Evolutionary conservation across 2,888 invertebrate species (phyloP), one percentile per base, ranked within the genome.

Genomic region (Epinotia ramella): DNA sequence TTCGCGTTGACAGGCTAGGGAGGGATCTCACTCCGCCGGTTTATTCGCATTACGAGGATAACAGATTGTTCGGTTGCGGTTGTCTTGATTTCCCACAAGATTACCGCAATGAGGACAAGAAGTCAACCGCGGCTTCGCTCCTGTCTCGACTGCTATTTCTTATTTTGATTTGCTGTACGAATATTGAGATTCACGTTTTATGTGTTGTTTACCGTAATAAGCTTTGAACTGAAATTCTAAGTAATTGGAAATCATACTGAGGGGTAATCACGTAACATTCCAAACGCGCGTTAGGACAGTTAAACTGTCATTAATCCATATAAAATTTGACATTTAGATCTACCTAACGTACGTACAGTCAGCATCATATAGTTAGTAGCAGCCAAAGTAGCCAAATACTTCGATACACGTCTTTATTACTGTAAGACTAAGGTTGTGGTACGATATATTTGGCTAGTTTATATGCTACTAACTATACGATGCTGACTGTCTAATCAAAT

Each of bases 51-150:
- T 66, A 78, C 82, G 80, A 83, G 84, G 87, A 87, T 88, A 89
- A 89, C 87, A 89, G 89, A 91, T 89, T 87, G 89, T 87, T 87
- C 86, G 82, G 87, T 86, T 85, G 87, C 83, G 86, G 87, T 78
- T 82, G 84, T 83, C 86, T 87, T 91, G 91, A 91, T 91, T 91
- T 91, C 91, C 91, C 91, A 84, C 88, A 88, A 91, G 91, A 90
- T 91, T 89, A 88, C 88, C 86, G 84, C 88, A 87, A 88, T 87
- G 88, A 88, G 87, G 87, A 88, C 86, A 86, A 85, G 85, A 86
- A 89, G 89, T 88, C 87, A 89, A 89, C 87, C 84, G 82, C 86
- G 80, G 80, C 81, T 83, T 79, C 84, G 81, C 85, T 86, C 83
- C 84, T 82, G 76, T 84, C 81, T 81, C 82, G 82, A 78, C 80